A percentile compares a stretch with the other conserved stretches of the same genome.
phyloP scores from a whole-genome alignment of 2,888 invertebrate genomes.

The Loripinus fragilis region DNA sequence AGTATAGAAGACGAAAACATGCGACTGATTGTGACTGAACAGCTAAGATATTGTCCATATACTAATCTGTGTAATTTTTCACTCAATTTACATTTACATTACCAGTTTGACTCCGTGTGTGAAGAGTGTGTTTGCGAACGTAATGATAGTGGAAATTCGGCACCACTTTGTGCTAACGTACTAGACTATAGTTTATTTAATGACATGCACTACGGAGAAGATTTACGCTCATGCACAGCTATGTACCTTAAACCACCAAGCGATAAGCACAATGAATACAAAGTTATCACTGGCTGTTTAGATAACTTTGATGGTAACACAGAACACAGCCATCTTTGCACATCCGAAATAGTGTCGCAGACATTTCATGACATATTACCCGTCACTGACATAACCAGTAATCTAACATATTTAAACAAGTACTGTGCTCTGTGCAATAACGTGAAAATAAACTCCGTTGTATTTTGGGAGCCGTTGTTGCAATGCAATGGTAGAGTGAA shows the following conservation, averaged over 20 bases:
- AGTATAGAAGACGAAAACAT: background rate
- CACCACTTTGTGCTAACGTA: background rate
- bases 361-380: slow-evolving; percentile 4
- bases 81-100: background rate
- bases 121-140: background rate
- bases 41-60: background rate
- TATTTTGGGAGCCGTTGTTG: background rate
- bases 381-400: background rate
- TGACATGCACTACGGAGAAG: background rate
- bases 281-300: background rate
- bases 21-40: background rate
- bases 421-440: slow-evolving; percentile 4
- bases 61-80: background rate
- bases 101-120: background rate
- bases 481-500: background rate
- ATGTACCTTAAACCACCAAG: background rate
- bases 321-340: no score
- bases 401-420: slow-evolving; percentile 6
- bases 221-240: background rate
- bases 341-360: background rate
- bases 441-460: background rate
- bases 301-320: background rate
- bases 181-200: background rate
- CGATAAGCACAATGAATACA: background rate
- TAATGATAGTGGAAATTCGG: background rate